Evolutionary conservation across 2,797 vertebrate species (phyloP), one percentile per base, ranked within the genome.

Genomic region (Calcarius lapponicus): DNA sequence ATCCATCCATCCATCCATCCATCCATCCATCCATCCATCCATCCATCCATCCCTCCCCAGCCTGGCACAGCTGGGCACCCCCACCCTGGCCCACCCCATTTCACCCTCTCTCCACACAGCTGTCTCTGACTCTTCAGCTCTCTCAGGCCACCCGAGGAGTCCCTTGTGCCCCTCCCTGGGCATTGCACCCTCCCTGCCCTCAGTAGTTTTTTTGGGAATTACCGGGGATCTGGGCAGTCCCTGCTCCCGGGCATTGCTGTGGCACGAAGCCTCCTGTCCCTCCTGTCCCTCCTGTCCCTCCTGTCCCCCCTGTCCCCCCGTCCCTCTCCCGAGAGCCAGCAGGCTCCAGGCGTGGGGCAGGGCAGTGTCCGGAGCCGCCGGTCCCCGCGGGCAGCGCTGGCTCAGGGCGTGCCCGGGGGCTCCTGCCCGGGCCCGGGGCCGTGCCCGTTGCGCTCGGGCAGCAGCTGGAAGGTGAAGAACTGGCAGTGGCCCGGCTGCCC

Each of bases 391-490:
- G 91, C 38, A 0, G 72, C 42, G 95, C 90, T 83, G 74, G 10
- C 65, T 97, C 94, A 94, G 76, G 66, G 93, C 28, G 67, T 93
- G 86, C 86, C 80, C 45, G 57, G 2, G 22, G 83, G 64, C 50
- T 93, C 64, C 1, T 13, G 53, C 67, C 85, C 57, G 1, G 75
- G 9, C 24, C n/a, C 70, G 34, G 85, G 96, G 88, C 83, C 81
- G 4, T 97, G 93, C 73, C 95, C 97, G 2, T 96, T 98, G 84
- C 92, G 97, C 79, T 98, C 97, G 40, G 98, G 96, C 76, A 98
- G 96, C 38, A 93, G 94, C 56, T 69, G 92, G 94, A 98, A 97
- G 78, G 96, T 96, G 53, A 98, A 98, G 92, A 97, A 95, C 8
- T 86, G 94, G 43, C 92, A 96, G 1, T 85, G 47, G 13, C 96